These are phyloP conservation scores for Cardiocondyla obscurior DNA, from an alignment of 1,140 invertebrate genomes.

Conservation along the genomic window DNA sequence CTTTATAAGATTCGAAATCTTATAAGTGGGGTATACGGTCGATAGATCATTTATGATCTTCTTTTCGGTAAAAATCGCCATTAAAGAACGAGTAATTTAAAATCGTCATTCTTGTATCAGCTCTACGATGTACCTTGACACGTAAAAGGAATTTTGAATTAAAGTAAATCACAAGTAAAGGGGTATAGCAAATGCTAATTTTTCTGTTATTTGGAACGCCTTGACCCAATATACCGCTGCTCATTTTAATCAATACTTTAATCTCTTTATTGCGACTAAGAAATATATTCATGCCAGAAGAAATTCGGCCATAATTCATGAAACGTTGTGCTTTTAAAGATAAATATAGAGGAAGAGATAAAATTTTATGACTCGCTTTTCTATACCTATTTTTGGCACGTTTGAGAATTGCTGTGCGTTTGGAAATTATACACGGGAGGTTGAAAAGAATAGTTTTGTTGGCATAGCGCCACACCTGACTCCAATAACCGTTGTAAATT, in stretches of 20 bases:
- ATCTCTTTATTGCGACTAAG: background rate
- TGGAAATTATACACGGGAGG: slow-evolving; percentile 22
- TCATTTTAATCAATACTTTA: slow-evolving; percentile 28
- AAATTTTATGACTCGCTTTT: slow-evolving; percentile 2
- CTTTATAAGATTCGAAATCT: slow-evolving; percentile 3
- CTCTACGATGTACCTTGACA: background rate
- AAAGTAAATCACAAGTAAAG: slow-evolving; percentile 6
- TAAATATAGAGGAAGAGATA: background rate
- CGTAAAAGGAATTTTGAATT: background rate
- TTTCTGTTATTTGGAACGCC: background rate
- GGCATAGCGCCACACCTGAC: slow-evolving; percentile 1
- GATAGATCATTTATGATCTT: background rate
- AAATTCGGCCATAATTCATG: slow-evolving; percentile 33
- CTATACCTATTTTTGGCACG: slow-evolving; percentile 2
- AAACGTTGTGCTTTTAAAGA: slow-evolving; percentile 10
- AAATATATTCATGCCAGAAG: slow-evolving; percentile 8
- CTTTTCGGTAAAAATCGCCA: background rate
- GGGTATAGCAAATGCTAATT: background rate
- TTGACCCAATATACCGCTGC: background rate
- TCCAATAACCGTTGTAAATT: slow-evolving; percentile 37
- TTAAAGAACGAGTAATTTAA: background rate
- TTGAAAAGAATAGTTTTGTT: slow-evolving; percentile 22
- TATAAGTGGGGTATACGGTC: background rate
- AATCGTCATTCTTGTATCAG: background rate
- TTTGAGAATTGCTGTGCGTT: slow-evolving; percentile 31